These are phyloP conservation scores for Heloderma charlesbogerti DNA, from an alignment of 2,113 vertebrate genomes.

Conservation along the genomic window DNA sequence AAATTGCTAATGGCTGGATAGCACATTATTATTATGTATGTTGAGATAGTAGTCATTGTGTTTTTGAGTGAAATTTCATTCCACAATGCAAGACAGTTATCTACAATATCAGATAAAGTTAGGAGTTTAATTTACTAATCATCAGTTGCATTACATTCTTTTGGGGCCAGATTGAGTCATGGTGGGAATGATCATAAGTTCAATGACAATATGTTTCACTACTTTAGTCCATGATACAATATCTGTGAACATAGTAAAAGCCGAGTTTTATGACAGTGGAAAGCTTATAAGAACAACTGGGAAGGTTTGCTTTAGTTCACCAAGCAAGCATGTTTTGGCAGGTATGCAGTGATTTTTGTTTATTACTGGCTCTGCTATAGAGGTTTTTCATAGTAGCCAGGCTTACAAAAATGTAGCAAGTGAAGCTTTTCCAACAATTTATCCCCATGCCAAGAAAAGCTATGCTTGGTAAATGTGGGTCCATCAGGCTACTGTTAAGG, in stretches of 20 bases:
- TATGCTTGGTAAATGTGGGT: too few species aligned
- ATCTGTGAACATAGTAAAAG: neutral
- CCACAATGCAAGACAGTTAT: neutral
- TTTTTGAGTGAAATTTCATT: neutral
- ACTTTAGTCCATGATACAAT: neutral
- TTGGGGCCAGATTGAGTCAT: neutral
- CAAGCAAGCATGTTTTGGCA: too few species aligned
- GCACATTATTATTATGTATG: neutral
- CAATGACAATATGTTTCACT: neutral
- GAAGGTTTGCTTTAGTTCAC: neutral
- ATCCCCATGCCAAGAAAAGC: neutral
- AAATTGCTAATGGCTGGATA: conserved; percentile 39
- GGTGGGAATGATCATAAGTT: neutral
- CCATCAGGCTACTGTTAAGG: neutral
- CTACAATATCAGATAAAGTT: neutral
- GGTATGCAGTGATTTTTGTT: neutral
- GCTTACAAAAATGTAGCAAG: neutral
- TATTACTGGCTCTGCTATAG: neutral
- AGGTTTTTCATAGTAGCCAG: neutral
- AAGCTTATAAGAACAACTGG: too few species aligned
- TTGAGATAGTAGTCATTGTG: conserved; percentile 4
- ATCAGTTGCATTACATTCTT: neutral
- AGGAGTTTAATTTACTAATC: conserved; percentile 4
- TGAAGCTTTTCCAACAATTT: neutral
- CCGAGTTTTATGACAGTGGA: neutral